Percentiles rank a stretch among this genome's conserved stretches.
phyloP scores from a whole-genome alignment of 2,797 vertebrate genomes.

The Phyllotis vaccarum region DNA sequence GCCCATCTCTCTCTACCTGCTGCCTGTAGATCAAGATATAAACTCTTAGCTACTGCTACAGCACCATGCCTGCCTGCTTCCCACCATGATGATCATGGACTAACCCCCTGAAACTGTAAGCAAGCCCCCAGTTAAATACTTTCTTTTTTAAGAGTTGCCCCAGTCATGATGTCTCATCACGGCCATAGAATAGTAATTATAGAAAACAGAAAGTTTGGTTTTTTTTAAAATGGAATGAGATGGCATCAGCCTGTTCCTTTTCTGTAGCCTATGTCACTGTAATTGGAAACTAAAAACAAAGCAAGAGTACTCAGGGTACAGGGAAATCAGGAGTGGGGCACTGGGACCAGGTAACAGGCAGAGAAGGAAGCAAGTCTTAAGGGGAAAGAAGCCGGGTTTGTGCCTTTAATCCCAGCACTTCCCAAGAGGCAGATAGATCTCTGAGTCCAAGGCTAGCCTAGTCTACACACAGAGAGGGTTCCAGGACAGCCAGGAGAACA shows the following conservation, averaged over 20 bases:
- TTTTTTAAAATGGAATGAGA: background rate
- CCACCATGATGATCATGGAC: background rate
- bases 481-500: too few species aligned
- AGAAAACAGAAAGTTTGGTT: too few species aligned
- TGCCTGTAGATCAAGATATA: background rate
- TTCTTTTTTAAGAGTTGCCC: background rate
- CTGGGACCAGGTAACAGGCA: background rate
- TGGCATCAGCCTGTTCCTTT: background rate
- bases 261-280: background rate
- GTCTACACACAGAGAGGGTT: too few species aligned
- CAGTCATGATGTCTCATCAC: background rate
- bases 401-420: too few species aligned
- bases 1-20: background rate
- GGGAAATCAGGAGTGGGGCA: background rate
- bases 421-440: too few species aligned
- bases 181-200: background rate
- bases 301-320: background rate
- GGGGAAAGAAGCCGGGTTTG: background rate
- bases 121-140: background rate
- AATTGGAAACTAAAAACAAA: background rate
- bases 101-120: background rate
- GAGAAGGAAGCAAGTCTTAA: background rate
- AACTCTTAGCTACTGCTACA: background rate
- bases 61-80: background rate
- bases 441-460: too few species aligned